Base-by-base conservation (phyloP, 2,113 vertebrate species). In the Anoplopoma fimbria region DNA sequence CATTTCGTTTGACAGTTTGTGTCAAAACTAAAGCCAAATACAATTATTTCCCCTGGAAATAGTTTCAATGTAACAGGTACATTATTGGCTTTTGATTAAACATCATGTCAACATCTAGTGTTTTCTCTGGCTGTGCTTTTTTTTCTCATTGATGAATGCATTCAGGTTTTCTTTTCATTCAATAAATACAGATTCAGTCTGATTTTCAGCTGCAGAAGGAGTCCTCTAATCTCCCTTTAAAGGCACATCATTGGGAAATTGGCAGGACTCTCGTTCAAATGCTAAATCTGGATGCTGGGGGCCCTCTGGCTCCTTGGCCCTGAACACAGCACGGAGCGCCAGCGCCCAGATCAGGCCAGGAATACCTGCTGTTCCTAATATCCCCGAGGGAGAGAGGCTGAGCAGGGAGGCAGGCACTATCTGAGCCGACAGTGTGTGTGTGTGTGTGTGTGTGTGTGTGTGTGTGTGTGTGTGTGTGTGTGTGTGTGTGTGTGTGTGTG, bases 351-450 rank as follows among this genome's bases (percentile, higher is more conserved):
- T 80, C 33, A 42, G 69, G 82, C 79, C 87, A 92, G 74, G 75
- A 82, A 84, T 80, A 85, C 82, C 86, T 91, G 84, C 84, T 87
- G 90, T 84, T 93, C 63, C 34, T 82, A 77, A 88, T 86, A 86
- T 79, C 76, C 86, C 31, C 29, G 17, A 69, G 77, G 67, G 79
- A 77, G 68, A 79, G 64, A 75, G n/a, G 21, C 67, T 63, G 58
- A 70, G 67, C 82, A 85, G 58, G 62, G 86, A 64, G 62, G 76
- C 58, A 45, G 40, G 29, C 34, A 73, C 76, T 77, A 45, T 83
- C 29, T 78, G 63, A 67, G 55, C 58, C 77, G 70, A 83, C n/a
- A 8, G 65, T 81, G 77, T 90, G 83, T 79, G 75, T 83, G 51
- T 51, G 49, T 51, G 19, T 40, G 38, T 38, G 36, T 38, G 36